Evolutionary conservation across 1,140 invertebrate genomes (phyloP).

Genomic region (Leptinotarsa defecta): DNA sequence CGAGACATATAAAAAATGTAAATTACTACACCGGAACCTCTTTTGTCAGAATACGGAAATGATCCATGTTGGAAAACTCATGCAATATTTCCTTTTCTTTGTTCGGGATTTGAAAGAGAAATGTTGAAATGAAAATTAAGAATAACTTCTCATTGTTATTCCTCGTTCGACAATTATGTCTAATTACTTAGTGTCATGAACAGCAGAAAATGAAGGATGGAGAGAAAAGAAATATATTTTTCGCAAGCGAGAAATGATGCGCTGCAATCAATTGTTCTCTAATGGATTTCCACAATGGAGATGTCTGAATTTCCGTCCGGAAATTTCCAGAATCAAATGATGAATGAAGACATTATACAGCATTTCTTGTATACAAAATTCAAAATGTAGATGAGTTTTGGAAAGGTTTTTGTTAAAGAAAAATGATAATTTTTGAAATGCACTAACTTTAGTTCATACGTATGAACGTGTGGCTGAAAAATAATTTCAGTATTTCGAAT

Average conservation of each 20-base stretch:
- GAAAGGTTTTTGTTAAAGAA: too few relatives aligned
- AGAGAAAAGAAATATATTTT: background rate
- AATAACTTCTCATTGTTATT: background rate
- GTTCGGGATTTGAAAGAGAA: background rate
- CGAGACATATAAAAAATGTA: background rate
- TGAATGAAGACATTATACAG: too few relatives aligned
- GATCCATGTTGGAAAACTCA: background rate
- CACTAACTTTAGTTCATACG: too few relatives aligned
- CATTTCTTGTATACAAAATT: too few relatives aligned
- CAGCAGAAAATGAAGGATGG: background rate
- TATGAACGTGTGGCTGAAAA: too few relatives aligned
- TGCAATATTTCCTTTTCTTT: background rate
- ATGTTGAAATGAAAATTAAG: background rate
- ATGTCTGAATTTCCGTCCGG: too few relatives aligned
- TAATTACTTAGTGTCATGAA: conserved; percentile 3
- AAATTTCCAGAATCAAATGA: too few relatives aligned
- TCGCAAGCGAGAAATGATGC: background rate
- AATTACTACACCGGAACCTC: background rate
- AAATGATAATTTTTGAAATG: too few relatives aligned
- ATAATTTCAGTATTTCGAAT: too few relatives aligned
- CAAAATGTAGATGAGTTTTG: too few relatives aligned
- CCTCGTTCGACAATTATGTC: conserved; percentile 3
- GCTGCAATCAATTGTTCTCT: too few relatives aligned
- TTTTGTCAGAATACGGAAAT: background rate
- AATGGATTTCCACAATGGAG: too few relatives aligned